phyloP scores from a whole-genome alignment of 2,797 vertebrate genomes.

The Salarias fasciatus region DNA sequence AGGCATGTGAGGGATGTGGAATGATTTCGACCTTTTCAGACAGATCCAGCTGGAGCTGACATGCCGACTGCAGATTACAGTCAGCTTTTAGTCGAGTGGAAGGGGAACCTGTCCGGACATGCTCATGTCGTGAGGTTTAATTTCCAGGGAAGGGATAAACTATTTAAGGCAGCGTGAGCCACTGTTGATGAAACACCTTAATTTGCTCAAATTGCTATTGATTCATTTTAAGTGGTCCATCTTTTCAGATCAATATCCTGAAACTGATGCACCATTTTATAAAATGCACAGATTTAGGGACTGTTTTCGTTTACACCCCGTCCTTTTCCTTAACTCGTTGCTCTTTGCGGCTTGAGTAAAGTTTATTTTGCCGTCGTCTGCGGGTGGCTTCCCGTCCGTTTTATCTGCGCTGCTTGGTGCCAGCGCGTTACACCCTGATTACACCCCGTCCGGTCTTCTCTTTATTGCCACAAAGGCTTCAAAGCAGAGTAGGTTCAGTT shows the following conservation, averaged over 20 bases:
- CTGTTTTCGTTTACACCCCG: constrained; percentile 26
- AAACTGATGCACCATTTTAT: background rate
- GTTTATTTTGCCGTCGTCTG: constrained; percentile 51
- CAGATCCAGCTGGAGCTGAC: too few relatives aligned
- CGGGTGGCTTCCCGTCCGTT: constrained; percentile 30
- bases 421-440: constrained; percentile 39
- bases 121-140: too few relatives aligned
- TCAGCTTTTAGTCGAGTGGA: too few relatives aligned
- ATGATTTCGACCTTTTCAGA: too few relatives aligned
- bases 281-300: background rate
- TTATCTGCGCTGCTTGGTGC: constrained; percentile 43
- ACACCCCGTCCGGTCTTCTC: constrained; percentile 35
- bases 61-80: too few relatives aligned
- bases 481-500: constrained; percentile 37
- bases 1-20: too few relatives aligned
- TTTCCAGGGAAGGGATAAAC: background rate
- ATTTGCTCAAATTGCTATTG: background rate
- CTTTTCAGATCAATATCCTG: background rate
- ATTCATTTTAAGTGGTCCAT: background rate
- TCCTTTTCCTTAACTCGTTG: constrained; percentile 27
- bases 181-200: background rate
- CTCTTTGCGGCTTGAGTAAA: constrained; percentile 33
- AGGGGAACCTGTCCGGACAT: too few relatives aligned
- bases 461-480: constrained; percentile 39
- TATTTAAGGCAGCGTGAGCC: background rate